Percentiles rank a stretch among this genome's conserved stretches.
These are phyloP conservation scores for Protobothrops flavoviridis DNA, from an alignment of 2,113 vertebrate species.

Conservation along the genomic window DNA sequence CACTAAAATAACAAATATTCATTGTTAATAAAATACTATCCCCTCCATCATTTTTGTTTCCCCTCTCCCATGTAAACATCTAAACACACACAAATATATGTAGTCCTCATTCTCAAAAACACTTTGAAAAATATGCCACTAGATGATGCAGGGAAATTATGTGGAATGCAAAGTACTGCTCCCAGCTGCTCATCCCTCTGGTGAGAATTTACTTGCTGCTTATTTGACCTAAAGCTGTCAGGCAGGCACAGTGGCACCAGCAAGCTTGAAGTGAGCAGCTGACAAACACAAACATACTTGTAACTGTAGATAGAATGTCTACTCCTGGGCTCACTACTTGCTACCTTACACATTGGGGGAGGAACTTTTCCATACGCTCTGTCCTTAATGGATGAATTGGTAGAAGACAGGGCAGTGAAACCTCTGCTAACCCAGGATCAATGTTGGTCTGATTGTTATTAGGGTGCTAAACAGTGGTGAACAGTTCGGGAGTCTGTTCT, in stretches of 20 bases:
- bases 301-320: neutral
- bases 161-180: neutral
- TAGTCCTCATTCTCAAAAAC: neutral
- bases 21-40: neutral
- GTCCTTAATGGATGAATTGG: neutral
- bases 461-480: neutral
- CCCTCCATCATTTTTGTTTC: neutral
- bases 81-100: neutral
- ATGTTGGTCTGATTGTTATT: neutral
- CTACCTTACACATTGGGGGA: neutral
- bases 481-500: neutral
- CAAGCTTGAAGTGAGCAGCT: too few species aligned
- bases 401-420: neutral
- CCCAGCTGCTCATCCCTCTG: neutral
- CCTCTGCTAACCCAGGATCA: neutral
- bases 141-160: neutral
- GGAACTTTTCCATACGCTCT: neutral
- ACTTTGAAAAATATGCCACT: neutral
- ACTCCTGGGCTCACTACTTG: neutral
- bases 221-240: neutral
- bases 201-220: neutral
- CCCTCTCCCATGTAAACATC: neutral
- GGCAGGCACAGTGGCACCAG: too few species aligned
- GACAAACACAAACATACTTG: neutral
- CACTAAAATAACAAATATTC: neutral